phyloP scores from a whole-genome alignment of 2,113 vertebrate species.

The Daphoenositta chrysoptera region DNA sequence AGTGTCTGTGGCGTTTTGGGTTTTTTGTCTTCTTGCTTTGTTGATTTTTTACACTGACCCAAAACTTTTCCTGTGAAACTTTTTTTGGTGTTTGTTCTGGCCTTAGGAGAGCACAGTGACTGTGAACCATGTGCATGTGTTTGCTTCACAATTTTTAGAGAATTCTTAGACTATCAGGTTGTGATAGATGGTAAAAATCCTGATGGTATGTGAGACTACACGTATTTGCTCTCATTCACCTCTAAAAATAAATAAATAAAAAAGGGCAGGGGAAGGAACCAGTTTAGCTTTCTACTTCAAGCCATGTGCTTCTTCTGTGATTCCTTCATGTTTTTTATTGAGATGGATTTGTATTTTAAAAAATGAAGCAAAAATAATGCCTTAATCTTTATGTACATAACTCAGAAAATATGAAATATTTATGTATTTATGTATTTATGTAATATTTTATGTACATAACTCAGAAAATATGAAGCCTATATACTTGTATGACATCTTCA shows the following conservation, averaged over 20 bases:
- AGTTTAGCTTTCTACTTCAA: neutral
- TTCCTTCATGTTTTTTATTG: neutral
- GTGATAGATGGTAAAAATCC: neutral
- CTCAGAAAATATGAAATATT: neutral
- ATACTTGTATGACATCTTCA: neutral
- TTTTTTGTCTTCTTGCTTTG: neutral
- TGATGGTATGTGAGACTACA: neutral
- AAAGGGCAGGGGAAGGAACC: neutral
- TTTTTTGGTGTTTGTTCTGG: neutral
- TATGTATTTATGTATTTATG: too few species aligned
- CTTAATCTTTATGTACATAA: neutral
- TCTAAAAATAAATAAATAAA: neutral
- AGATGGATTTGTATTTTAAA: neutral
- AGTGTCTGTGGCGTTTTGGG: neutral
- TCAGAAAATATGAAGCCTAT: neutral
- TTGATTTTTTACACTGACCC: neutral
- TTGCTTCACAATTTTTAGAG: neutral
- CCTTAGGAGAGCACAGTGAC: neutral
- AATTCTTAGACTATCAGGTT: neutral
- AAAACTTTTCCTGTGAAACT: neutral
- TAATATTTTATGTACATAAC: neutral
- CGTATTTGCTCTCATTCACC: neutral
- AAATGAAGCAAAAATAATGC: neutral
- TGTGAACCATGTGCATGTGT: neutral
- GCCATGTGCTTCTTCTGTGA: neutral